Percentiles rank a stretch among this genome's conserved stretches.
These are phyloP conservation scores for Aulostomus chinensis DNA, from an alignment of 2,797 vertebrate species.

Conservation along the genomic window DNA sequence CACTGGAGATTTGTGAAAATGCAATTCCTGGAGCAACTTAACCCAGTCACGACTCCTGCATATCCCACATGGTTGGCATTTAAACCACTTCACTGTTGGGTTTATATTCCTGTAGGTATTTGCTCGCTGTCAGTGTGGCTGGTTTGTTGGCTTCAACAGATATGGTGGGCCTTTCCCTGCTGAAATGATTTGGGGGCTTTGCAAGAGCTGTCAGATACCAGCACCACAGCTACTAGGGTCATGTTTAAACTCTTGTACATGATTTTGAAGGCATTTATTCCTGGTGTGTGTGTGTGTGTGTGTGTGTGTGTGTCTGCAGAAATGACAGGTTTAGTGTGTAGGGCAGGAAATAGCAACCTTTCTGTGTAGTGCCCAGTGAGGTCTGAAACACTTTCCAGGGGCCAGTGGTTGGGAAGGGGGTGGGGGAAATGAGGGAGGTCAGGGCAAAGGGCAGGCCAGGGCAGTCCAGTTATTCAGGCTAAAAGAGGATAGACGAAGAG, in stretches of 20 bases:
- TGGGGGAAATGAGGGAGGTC: constrained; percentile 27
- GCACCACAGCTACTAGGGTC: constrained; percentile 37
- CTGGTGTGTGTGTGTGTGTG: constrained; percentile 42
- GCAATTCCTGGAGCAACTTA: constrained; percentile 29
- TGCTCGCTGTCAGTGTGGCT: constrained; percentile 20
- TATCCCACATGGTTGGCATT: constrained; percentile 55
- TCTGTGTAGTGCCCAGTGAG: constrained; percentile 20
- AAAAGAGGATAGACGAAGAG: constrained; percentile 12
- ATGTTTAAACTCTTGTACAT: constrained; percentile 39
- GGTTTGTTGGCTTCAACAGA: constrained; percentile 23
- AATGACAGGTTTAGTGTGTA: constrained; percentile 57
- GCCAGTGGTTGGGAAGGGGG: constrained; percentile 16
- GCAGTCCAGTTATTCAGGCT: constrained; percentile 53
- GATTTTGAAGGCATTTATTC: constrained; percentile 54
- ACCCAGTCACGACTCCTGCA: constrained; percentile 39
- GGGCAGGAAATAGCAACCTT: constrained; percentile 47
- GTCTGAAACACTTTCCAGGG: constrained; percentile 26
- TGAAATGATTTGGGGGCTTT: constrained; percentile 38
- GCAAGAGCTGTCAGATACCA: constrained; percentile 27
- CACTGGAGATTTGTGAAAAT: constrained; percentile 11
- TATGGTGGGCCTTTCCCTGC: constrained; percentile 21
- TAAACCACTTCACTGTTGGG: constrained; percentile 19
- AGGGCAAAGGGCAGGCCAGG: constrained; percentile 46
- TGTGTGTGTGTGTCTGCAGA: constrained; percentile 26
- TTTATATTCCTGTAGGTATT: constrained; percentile 37